Base-by-base conservation (phyloP, 2,888 invertebrate species). In the Allophyes oxyacanthae region DNA sequence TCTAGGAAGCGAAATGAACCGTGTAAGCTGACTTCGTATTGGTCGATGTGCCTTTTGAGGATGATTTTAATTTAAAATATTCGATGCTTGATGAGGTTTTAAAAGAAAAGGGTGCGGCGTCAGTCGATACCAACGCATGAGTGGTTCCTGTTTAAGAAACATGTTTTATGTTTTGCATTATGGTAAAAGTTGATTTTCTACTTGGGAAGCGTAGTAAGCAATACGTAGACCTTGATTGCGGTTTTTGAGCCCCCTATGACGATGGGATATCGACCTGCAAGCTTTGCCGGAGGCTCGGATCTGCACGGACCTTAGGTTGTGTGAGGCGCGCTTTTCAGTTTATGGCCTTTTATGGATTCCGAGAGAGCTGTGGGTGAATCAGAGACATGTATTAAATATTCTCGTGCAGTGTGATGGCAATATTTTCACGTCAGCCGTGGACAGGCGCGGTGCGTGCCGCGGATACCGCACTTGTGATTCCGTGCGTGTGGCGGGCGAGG, bases 141-240 rank as follows among this genome's bases (percentile, higher is more conserved):
- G 62, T 76, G 82, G 84, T 91, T 91, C 90, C 91, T 89, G 91
- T 89, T 91, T 87, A 79, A 83, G 82, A 91, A 90, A 92, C 91
- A 83, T 86, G 90, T 89, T 89, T 87, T 84, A 85, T 84, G 81
- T 77, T 66, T 58, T 70, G 79, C 78, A 89, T 88, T 89, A 89
- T 88, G 82, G 91, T 92, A 92, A 92, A 92, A 92, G 91, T 92
- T 91, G 92, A 87, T 88, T 91, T 89, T 88, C 87, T 84, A 79
- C 88, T 86, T 79, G 79, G 85, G 88, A 89, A 89, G 85, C 82
- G 79, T 79, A 83, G 78, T 78, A 83, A 82, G 72, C 75, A 50
- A 57, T 53, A 60, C 55, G 63, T 64, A 62, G 80, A 78, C 85
- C 84, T 87, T 89, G 84, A 82, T 77, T 61, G 64, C 57, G 67